Evolutionary conservation across 64 coral and sea anemone species (phyloP).

Genomic region (Dendrophyllia cribrosa): DNA sequence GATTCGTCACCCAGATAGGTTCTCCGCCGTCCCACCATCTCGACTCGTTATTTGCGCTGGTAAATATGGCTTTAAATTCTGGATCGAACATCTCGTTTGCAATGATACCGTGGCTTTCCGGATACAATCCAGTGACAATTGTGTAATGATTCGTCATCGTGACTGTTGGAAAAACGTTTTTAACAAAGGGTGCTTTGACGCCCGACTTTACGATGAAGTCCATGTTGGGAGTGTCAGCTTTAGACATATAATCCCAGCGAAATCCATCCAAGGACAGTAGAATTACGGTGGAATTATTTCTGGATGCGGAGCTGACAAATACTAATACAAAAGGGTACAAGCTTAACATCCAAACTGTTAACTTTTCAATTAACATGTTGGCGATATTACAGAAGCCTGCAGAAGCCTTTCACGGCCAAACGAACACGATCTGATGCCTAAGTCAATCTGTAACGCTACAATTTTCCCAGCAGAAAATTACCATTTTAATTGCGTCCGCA

Average conservation of each 20-base stretch:
- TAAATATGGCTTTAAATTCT: conserved; percentile 34
- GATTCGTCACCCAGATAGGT: conserved; percentile 88
- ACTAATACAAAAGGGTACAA: background rate
- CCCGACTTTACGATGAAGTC: conserved; percentile 62
- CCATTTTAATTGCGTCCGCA: conserved; percentile 18
- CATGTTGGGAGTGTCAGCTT: conserved; percentile 74
- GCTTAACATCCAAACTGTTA: background rate
- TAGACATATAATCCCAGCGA: conserved; percentile 78
- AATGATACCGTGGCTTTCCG: conserved; percentile 89
- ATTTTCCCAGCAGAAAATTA: background rate
- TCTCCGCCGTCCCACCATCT: conserved; percentile 84
- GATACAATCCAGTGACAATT: conserved; percentile 82
- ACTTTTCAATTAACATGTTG: background rate
- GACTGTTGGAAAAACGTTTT: conserved; percentile 78
- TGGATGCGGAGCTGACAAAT: background rate
- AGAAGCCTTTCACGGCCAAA: background rate
- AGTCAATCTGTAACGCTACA: background rate
- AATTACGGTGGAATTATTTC: conserved; percentile 46
- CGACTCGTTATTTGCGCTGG: conserved; percentile 54
- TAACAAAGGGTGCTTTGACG: conserved; percentile 71
- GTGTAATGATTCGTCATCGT: conserved; percentile 83
- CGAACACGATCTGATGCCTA: too few species aligned
- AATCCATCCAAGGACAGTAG: conserved; percentile 78
- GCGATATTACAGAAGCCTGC: background rate
- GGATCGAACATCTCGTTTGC: conserved; percentile 75